A percentile compares a stretch with the other conserved stretches of the same genome.
These are phyloP conservation scores for Microcebus ravelobensis DNA, from an alignment of 2,113 vertebrate species.

Conservation along the genomic window DNA sequence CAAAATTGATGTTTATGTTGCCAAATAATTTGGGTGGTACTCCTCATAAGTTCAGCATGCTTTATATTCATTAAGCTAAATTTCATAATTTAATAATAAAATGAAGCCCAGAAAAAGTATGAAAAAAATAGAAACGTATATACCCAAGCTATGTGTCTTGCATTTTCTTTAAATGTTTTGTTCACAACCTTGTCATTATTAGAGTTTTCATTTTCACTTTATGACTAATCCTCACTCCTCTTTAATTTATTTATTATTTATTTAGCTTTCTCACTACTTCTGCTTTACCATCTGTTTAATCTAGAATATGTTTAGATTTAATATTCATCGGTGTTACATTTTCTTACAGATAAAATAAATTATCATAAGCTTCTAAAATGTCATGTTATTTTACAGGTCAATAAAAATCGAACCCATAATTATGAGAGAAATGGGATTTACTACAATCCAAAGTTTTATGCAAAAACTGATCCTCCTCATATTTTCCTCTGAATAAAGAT, in stretches of 20 bases:
- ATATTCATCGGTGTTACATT: constrained; percentile 34
- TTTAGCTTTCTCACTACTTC: constrained; percentile 67
- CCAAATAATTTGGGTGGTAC: not conserved
- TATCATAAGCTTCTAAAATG: constrained; percentile 30
- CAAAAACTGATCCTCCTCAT: not conserved
- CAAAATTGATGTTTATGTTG: not conserved
- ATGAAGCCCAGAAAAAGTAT: not conserved
- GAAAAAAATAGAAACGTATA: constrained; percentile 9
- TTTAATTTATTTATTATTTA: constrained; percentile 66
- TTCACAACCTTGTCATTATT: constrained; percentile 73
- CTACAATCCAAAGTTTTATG: not conserved
- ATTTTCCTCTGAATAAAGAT: not conserved
- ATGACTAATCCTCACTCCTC: constrained; percentile 64
- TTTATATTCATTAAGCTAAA: not conserved
- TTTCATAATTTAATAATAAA: constrained; percentile 55
- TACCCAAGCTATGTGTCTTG: not conserved
- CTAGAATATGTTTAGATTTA: constrained; percentile 48
- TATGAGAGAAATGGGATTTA: not conserved
- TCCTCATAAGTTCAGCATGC: not conserved
- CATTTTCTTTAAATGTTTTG: constrained; percentile 72
- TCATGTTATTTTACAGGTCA: constrained; percentile 21
- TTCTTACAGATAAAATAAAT: constrained; percentile 39
- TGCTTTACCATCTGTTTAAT: constrained; percentile 73
- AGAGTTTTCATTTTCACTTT: constrained; percentile 66
- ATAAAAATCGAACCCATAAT: not conserved